Conservation (phyloP, 1,140 invertebrate genomes). For the Panulirus ornatus region DNA sequence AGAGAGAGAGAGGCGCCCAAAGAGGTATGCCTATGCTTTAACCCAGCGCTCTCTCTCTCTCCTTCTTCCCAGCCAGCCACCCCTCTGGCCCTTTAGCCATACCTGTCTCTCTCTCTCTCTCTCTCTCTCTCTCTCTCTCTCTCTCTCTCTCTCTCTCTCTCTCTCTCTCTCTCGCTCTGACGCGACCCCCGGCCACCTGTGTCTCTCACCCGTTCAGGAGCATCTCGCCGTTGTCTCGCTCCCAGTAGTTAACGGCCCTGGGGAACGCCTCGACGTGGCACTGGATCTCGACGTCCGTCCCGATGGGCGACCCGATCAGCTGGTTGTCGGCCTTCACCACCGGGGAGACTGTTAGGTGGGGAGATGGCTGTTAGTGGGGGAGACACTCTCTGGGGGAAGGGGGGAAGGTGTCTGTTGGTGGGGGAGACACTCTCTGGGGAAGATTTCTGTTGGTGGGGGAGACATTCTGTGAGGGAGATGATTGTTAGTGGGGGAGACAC, state of each 20-base stretch:
- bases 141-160: neutral
- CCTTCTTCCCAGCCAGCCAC: neutral
- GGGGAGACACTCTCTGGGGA: neutral
- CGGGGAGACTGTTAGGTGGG: constrained; percentile 75
- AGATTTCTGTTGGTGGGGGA: neutral
- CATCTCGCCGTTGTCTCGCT: constrained; percentile 76
- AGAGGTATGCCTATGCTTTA: neutral
- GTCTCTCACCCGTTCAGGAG: constrained; percentile 66
- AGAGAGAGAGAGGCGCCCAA: neutral
- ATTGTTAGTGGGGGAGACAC: neutral
- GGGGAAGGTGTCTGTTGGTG: neutral
- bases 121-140: neutral
- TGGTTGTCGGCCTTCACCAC: constrained; percentile 79
- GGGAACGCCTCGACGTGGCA: constrained; percentile 79
- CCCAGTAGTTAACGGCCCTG: constrained; percentile 79
- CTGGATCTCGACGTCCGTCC: constrained; percentile 78
- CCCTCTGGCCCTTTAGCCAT: neutral
- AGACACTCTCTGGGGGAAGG: too few species aligned
- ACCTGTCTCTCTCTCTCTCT: neutral
- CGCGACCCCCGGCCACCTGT: neutral
- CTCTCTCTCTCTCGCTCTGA: neutral
- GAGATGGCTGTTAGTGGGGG: neutral
- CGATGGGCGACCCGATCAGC: constrained; percentile 78
- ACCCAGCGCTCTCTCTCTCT: neutral
- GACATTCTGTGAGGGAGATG: too few species aligned